A percentile compares a stretch with the other conserved stretches of the same genome.
phyloP scores from a whole-genome alignment of 2,888 invertebrate genomes.

The Drosophila demipolita region DNA sequence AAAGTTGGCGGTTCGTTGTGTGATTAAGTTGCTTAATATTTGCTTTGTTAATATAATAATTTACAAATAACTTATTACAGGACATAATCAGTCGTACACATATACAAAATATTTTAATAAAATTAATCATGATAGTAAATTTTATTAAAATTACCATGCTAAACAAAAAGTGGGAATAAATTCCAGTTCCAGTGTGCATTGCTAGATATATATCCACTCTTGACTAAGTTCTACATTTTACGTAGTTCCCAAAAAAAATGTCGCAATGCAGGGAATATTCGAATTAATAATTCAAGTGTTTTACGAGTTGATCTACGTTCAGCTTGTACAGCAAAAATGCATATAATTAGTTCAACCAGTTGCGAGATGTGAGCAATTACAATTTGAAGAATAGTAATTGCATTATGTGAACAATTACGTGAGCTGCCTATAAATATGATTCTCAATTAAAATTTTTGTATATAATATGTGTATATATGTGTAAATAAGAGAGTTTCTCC shows the following conservation, averaged over 20 bases:
- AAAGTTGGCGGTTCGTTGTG: too few relatives aligned
- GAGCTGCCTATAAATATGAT: conserved; percentile 34
- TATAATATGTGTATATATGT: neutral
- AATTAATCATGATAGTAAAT: neutral
- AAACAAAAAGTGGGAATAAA: too few relatives aligned
- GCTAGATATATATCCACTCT: neutral
- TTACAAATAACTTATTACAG: too few relatives aligned
- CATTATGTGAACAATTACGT: conserved; percentile 53
- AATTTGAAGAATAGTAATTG: conserved; percentile 38
- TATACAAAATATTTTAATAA: neutral
- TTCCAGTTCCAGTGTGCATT: neutral
- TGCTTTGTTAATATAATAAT: too few relatives aligned
- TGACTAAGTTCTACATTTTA: neutral
- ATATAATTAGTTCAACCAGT: conserved; percentile 39
- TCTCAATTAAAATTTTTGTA: conserved; percentile 13
- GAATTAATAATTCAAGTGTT: neutral
- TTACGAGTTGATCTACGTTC: neutral
- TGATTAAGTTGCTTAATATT: too few relatives aligned
- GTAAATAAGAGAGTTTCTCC: neutral
- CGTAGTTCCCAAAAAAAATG: neutral
- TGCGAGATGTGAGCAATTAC: conserved; percentile 44
- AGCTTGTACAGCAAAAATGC: neutral
- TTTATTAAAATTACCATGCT: too few relatives aligned
- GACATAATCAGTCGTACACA: too few relatives aligned
- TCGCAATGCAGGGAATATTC: neutral